A percentile compares a stretch with the other conserved stretches of the same genome.
Evolutionary conservation across 2,888 invertebrate species (phyloP).

Genomic region (Xestobium rufovillosum): DNA sequence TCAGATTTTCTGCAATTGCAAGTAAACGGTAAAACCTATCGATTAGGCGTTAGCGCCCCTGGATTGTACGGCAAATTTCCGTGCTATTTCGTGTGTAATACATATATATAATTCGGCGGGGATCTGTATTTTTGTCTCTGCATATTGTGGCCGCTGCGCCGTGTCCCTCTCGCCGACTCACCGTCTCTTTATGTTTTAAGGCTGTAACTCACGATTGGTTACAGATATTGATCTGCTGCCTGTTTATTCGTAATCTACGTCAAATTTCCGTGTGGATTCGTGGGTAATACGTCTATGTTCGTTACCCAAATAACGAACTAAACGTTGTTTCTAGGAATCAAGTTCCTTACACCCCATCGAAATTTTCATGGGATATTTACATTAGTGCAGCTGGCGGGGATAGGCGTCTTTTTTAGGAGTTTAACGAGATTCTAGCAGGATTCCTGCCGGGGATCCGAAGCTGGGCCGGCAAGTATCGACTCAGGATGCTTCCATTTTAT

Average conservation of each 20-base stretch:
- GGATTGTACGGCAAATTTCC: conserved; percentile 41
- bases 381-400: conserved; percentile 6
- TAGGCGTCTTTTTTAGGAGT: conserved; percentile 18
- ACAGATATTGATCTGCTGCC: conserved; percentile 38
- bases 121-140: conserved; percentile 27
- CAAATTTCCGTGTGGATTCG: conserved; percentile 34
- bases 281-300: conserved; percentile 33
- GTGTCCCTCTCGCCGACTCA: conserved; percentile 24
- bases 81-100: conserved; percentile 40
- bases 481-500: conserved; percentile 39
- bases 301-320: conserved; percentile 23
- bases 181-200: conserved; percentile 37
- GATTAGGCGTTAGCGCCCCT: conserved; percentile 28
- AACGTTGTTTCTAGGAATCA: conserved; percentile 10
- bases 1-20: too few relatives aligned
- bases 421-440: conserved; percentile 24
- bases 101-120: conserved; percentile 29
- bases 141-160: conserved; percentile 29
- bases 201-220: conserved; percentile 40
- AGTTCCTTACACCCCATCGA: not conserved
- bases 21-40: conserved; percentile 26
- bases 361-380: conserved; percentile 5
- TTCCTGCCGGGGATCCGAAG: conserved; percentile 18
- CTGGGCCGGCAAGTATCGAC: conserved; percentile 34
- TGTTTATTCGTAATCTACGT: conserved; percentile 39